phyloP scores from a whole-genome alignment of 2,797 vertebrate genomes.

The Manis pentadactyla region DNA sequence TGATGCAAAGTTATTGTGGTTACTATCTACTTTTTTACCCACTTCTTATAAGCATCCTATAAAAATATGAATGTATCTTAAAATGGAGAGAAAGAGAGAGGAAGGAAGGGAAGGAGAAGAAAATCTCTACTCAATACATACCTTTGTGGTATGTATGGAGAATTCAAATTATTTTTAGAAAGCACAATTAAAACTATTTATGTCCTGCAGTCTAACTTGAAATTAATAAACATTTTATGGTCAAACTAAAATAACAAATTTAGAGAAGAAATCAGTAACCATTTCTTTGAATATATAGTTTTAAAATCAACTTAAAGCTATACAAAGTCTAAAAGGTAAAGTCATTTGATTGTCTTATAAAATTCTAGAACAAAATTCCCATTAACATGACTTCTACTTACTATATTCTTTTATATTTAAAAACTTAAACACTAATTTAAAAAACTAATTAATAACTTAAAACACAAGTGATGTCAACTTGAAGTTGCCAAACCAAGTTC shows the following conservation, averaged over 20 bases:
- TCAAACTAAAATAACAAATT: conserved; percentile 26
- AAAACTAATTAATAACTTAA: conserved; percentile 22
- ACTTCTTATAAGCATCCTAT: neutral
- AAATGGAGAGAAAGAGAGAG: neutral
- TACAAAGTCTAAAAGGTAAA: conserved; percentile 6
- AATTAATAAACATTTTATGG: neutral
- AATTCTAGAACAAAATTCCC: conserved; percentile 7
- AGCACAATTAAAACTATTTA: neutral
- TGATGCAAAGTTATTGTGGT: conserved; percentile 24
- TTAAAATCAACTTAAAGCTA: conserved; percentile 16
- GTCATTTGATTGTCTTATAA: neutral
- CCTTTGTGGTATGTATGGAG: neutral
- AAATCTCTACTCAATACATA: neutral
- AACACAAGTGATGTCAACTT: neutral
- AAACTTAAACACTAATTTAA: neutral
- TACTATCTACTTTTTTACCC: neutral
- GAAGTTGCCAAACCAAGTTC: neutral
- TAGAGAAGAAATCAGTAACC: neutral
- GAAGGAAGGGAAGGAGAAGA: neutral
- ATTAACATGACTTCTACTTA: conserved; percentile 24
- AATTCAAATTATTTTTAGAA: conserved; percentile 55
- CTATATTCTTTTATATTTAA: neutral
- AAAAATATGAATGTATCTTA: neutral
- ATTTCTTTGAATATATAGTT: conserved; percentile 4
- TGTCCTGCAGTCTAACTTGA: neutral